Base-by-base conservation (phyloP, 1,140 invertebrate species). In the Macrobrachium rosenbergii region DNA sequence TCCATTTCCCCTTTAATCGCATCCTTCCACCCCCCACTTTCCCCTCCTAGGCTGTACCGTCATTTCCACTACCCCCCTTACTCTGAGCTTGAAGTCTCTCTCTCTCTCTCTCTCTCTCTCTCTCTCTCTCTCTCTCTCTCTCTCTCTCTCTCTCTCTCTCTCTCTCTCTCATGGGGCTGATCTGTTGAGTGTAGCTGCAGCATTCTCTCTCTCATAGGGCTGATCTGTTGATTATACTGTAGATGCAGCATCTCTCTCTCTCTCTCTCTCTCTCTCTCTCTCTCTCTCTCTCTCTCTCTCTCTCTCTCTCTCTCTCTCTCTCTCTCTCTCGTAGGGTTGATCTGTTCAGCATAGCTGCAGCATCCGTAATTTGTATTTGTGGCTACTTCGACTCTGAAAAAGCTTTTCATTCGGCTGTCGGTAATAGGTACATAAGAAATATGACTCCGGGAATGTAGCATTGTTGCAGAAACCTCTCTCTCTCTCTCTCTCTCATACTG, bases 231-330 rank as follows among this genome's bases (percentile, higher is more conserved):
- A n/a, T n/a, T n/a, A n/a, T n/a, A n/a, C n/a, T n/a, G n/a, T n/a
- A n/a, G n/a, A n/a, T n/a, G n/a, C n/a, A n/a, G n/a, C n/a, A n/a
- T 37, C 60, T 81, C 78, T 60, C 52, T 60, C 77, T 79, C 77
- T 60, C 21, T 37, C 52, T 63, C 58, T 79, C 77, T 62, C 58
- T 7, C 37, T n/a, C n/a, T n/a, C n/a, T n/a, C n/a, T n/a, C n/a
- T n/a, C n/a, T n/a, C n/a, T n/a, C n/a, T 52, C 21, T 60, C 59
- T n/a, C 11, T 63, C 19, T 37, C 21, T 16, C 60, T 81, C 59
- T 28, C 21, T 14, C 23, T 43, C 77, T 59, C 58, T 37, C 60
- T 81, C 78, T 60, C 52, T 60, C 77, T 79, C 77, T 60, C 21
- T 37, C 52, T 63, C 58, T 79, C 77, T 62, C 58, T 7, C 37